phyloP scores from a whole-genome alignment of 1,140 invertebrate genomes.

The Trialeurodes vaporariorum region DNA sequence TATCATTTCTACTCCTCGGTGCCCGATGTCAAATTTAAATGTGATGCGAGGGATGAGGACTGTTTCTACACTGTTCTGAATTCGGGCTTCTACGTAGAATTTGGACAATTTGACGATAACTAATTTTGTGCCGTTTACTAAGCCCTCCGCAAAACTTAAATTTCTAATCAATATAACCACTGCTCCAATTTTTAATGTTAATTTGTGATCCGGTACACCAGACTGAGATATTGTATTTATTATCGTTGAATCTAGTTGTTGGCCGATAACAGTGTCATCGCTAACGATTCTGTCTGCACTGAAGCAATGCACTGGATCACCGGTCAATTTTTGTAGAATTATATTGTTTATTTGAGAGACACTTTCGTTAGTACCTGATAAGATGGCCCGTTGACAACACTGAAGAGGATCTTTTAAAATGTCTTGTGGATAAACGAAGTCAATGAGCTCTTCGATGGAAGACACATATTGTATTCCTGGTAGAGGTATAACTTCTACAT shows the following conservation, averaged over 20 bases:
- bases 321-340: neutral
- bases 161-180: slow-evolving; percentile 4
- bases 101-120: slow-evolving; percentile 6
- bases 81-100: neutral
- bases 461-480: slow-evolving; percentile 8
- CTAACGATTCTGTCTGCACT: neutral
- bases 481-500: slow-evolving; percentile 18
- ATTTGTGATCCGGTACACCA: slow-evolving; percentile 3
- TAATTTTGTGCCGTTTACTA: slow-evolving; percentile 11
- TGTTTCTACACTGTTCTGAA: neutral
- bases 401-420: slow-evolving; percentile 18
- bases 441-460: slow-evolving; percentile 8
- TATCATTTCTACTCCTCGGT: neutral
- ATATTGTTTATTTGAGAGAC: slow-evolving; percentile 8
- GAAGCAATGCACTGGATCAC: neutral
- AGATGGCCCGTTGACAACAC: slow-evolving; percentile 16
- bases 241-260: neutral
- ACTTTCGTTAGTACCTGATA: neutral
- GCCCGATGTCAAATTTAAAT: neutral
- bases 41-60: neutral
- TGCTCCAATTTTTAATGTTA: slow-evolving; percentile 7
- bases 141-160: slow-evolving; percentile 1
- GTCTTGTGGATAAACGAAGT: slow-evolving; percentile 5
- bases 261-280: neutral
- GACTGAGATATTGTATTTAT: neutral